Percentiles rank a stretch among this genome's conserved stretches.
Evolutionary conservation across 2,797 vertebrate genomes (phyloP).

Genomic region (Scomberomorus guttatus): DNA sequence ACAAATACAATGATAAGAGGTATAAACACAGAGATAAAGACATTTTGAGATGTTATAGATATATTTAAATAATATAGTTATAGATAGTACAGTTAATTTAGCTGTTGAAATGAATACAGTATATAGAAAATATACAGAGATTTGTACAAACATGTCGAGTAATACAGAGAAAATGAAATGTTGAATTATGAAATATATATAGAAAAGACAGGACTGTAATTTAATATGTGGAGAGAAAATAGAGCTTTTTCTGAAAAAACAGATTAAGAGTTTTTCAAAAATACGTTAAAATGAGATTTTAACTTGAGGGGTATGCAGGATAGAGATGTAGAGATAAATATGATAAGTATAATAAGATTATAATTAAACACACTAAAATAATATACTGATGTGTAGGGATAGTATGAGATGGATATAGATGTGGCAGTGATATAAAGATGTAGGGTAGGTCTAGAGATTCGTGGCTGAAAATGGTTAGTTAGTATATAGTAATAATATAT

Average conservation of each 20-base stretch:
- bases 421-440: background rate
- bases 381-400: background rate
- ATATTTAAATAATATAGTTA: background rate
- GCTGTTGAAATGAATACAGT: too few relatives aligned
- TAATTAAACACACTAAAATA: background rate
- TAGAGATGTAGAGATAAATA: background rate
- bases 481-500: background rate
- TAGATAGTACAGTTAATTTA: background rate
- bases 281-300: background rate
- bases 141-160: too few relatives aligned
- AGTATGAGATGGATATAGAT: too few relatives aligned
- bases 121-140: too few relatives aligned
- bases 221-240: background rate
- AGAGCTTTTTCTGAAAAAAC: background rate
- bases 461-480: background rate
- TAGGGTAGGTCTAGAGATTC: background rate
- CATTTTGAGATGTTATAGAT: background rate
- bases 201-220: background rate
- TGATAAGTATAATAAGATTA: background rate
- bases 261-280: background rate
- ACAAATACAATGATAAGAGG: too few relatives aligned
- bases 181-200: background rate
- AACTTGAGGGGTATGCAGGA: background rate
- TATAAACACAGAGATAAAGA: too few relatives aligned
- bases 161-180: too few relatives aligned